Evolutionary conservation across 2,113 vertebrate species (phyloP).

Genomic region (Thunnus thynnus): DNA sequence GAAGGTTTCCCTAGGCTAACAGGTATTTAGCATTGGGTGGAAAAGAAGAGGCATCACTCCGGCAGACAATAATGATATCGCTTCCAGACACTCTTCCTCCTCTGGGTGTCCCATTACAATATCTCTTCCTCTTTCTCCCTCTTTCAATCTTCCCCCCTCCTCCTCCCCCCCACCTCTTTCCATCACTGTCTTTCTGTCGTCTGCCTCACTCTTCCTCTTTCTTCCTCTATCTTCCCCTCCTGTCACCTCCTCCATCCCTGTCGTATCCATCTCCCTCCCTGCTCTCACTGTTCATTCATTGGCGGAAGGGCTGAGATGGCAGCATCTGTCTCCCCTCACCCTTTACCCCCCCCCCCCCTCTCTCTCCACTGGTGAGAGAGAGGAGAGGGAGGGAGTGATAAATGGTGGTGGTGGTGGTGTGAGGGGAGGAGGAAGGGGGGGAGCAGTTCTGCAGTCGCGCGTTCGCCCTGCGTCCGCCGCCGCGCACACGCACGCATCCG

Average conservation of each 20-base stretch:
- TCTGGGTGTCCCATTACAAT: constrained; percentile 76
- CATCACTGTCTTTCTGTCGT: constrained; percentile 53
- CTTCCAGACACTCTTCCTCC: constrained; percentile 77
- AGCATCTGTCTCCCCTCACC: constrained; percentile 29
- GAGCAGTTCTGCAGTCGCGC: background rate
- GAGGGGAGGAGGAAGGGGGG: background rate
- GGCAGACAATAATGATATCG: constrained; percentile 80
- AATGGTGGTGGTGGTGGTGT: constrained; percentile 19
- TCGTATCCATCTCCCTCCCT: constrained; percentile 49
- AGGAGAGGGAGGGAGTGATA: constrained; percentile 42
- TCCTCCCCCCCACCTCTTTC: background rate
- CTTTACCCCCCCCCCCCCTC: background rate
- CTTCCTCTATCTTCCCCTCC: constrained; percentile 43
- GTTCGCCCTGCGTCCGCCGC: background rate
- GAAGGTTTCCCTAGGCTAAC: constrained; percentile 62
- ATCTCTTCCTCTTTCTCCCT: constrained; percentile 57
- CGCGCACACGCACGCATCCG: background rate
- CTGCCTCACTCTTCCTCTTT: constrained; percentile 46
- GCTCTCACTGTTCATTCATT: constrained; percentile 46
- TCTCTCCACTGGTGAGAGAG: background rate
- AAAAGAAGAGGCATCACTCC: constrained; percentile 70
- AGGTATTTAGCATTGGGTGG: constrained; percentile 73
- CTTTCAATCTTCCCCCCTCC: constrained; percentile 47
- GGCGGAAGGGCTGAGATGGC: constrained; percentile 48
- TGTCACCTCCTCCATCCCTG: constrained; percentile 58